phyloP scores from a whole-genome alignment of 2,797 vertebrate genomes.

The Sardinella longiceps region DNA sequence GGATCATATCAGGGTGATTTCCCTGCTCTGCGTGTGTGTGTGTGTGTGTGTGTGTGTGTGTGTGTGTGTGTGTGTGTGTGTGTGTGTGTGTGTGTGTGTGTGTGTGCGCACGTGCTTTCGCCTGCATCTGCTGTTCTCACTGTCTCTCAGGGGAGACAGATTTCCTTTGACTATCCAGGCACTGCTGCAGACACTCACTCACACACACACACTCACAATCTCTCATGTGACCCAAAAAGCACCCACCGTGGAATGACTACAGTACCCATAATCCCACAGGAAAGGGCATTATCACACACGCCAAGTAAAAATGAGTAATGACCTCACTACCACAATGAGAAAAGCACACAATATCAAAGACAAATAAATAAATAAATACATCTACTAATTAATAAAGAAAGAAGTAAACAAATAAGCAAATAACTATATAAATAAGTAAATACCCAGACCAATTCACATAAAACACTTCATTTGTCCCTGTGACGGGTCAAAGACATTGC shows the following conservation, averaged over 20 bases:
- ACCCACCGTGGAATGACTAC: slow-evolving; percentile 33
- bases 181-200: background rate
- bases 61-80: background rate
- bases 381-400: too few species aligned
- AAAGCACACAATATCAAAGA: background rate
- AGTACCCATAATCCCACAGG: slow-evolving; percentile 32
- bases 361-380: background rate
- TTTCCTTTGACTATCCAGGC: slow-evolving; percentile 2
- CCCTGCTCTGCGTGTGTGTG: background rate
- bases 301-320: background rate
- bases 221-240: background rate
- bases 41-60: slow-evolving; percentile 10
- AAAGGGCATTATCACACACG: background rate
- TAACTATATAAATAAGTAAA: background rate
- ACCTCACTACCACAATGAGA: background rate
- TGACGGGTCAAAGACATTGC: background rate
- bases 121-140: background rate
- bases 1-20: slow-evolving; percentile 22
- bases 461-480: background rate
- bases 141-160: background rate
- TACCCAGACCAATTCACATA: background rate
- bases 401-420: background rate
- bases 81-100: background rate
- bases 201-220: background rate
- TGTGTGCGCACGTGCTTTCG: background rate